Conservation (phyloP, 2,797 vertebrate species). For the Spondyliosoma cantharus region DNA sequence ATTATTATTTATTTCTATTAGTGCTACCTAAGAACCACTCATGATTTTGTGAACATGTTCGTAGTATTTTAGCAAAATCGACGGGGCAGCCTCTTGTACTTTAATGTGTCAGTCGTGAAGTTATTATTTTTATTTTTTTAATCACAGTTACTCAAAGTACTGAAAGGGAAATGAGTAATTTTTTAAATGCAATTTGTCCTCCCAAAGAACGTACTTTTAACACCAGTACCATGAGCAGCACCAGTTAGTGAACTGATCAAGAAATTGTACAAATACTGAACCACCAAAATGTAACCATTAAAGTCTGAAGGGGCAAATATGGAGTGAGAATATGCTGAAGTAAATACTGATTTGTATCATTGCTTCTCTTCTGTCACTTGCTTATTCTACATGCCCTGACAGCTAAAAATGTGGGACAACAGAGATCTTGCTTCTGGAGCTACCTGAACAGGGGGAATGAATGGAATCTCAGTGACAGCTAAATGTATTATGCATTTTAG, state of each 20-base stretch:
- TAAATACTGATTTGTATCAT: conserved; percentile 22
- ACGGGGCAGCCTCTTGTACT: conserved; percentile 9
- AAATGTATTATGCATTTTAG: conserved; percentile 37
- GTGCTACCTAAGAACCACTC: not conserved
- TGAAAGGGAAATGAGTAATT: conserved; percentile 38
- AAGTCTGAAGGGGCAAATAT: not conserved
- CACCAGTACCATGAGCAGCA: conserved; percentile 53
- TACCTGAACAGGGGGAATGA: conserved; percentile 16
- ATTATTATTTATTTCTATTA: conserved; percentile 28
- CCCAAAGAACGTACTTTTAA: not conserved
- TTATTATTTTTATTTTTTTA: not conserved
- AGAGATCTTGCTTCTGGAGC: conserved; percentile 30
- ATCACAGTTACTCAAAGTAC: conserved; percentile 47
- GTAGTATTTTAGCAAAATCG: not conserved
- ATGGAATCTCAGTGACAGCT: conserved; percentile 18
- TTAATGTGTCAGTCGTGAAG: conserved; percentile 17
- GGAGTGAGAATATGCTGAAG: not conserved
- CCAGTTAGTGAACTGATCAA: conserved; percentile 40
- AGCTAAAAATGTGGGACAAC: conserved; percentile 7
- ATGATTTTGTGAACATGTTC: conserved; percentile 17
- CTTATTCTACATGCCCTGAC: conserved; percentile 15
- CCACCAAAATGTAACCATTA: conserved; percentile 21
- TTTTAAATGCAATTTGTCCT: conserved; percentile 26
- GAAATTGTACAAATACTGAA: conserved; percentile 10
- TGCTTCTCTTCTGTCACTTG: conserved; percentile 25